Percentiles rank a stretch among this genome's conserved stretches.
Conservation (phyloP, 2,113 vertebrate genomes). For the Thinocorus orbignyianus region DNA sequence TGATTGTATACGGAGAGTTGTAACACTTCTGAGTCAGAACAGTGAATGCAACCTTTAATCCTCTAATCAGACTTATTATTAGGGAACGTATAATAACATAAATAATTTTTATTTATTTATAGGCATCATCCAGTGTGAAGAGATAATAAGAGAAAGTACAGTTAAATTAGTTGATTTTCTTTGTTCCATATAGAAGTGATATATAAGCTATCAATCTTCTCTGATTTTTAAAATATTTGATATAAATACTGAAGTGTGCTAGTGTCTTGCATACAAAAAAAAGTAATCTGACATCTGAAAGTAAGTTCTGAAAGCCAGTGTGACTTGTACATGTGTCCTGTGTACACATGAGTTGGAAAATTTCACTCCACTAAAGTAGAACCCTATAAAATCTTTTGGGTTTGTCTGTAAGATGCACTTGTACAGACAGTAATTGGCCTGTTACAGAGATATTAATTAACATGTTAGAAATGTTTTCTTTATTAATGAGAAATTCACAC, state of each 20-base stretch:
- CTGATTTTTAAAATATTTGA: background rate
- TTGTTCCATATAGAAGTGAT: background rate
- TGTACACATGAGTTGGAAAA: background rate
- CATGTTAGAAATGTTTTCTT: conserved; percentile 91
- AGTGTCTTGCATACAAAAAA: background rate
- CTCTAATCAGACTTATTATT: conserved; percentile 15
- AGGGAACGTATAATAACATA: background rate
- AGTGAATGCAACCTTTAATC: background rate
- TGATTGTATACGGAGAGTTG: background rate
- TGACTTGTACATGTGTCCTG: background rate
- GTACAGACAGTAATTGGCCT: conserved; percentile 92
- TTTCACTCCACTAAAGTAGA: conserved; percentile 6
- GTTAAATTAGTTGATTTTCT: background rate
- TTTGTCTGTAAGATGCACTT: conserved; percentile 78
- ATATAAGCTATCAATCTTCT: background rate
- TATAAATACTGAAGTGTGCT: background rate
- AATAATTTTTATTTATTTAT: background rate
- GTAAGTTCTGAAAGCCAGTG: background rate
- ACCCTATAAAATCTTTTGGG: conserved; percentile 70
- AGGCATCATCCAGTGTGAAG: background rate
- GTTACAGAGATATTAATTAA: conserved; percentile 96
- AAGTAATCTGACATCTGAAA: background rate
- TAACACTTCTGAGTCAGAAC: background rate
- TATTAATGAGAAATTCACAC: conserved; percentile 92
- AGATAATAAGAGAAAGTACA: background rate